These are phyloP conservation scores for Perizoma flavofasciatum DNA, from an alignment of 2,888 invertebrate species.

Conservation along the genomic window DNA sequence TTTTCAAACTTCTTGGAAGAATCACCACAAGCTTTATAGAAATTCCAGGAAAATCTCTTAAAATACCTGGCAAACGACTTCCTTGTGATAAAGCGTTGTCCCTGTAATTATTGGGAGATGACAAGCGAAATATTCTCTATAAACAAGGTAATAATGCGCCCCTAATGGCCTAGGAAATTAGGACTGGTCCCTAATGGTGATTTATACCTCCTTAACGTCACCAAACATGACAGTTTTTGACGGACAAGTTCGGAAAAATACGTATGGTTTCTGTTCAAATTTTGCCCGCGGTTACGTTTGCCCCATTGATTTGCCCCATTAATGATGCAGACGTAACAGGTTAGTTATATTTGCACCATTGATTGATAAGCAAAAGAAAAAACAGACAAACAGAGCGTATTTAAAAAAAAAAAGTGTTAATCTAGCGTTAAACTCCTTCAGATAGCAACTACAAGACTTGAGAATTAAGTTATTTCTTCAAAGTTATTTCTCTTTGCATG, in stretches of 20 bases:
- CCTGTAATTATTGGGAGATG: constrained; percentile 37
- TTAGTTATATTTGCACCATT: no score
- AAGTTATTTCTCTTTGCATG: no score
- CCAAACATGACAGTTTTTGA: constrained; percentile 11
- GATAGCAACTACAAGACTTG: no score
- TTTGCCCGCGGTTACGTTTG: not conserved
- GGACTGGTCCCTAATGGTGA: constrained; percentile 44
- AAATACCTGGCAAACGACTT: constrained; percentile 20
- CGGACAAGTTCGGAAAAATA: constrained; percentile 9
- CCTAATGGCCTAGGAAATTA: constrained; percentile 53
- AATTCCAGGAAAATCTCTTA: constrained; percentile 4
- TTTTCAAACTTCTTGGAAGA: not conserved
- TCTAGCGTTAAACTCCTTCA: no score
- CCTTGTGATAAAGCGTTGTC: constrained; percentile 8
- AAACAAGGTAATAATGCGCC: constrained; percentile 48
- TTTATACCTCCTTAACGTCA: constrained; percentile 41
- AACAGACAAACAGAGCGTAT: no score
- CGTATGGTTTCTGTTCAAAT: not conserved
- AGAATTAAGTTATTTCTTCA: no score
- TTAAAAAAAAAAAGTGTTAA: no score
- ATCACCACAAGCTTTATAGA: not conserved
- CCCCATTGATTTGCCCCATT: no score
- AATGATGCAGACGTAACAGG: no score
- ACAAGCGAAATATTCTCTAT: constrained; percentile 47
- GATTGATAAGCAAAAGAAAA: no score